A percentile compares a stretch with the other conserved stretches of the same genome.
These are phyloP conservation scores for Sipha flava DNA, from an alignment of 1,140 invertebrate species.

Conservation along the genomic window DNA sequence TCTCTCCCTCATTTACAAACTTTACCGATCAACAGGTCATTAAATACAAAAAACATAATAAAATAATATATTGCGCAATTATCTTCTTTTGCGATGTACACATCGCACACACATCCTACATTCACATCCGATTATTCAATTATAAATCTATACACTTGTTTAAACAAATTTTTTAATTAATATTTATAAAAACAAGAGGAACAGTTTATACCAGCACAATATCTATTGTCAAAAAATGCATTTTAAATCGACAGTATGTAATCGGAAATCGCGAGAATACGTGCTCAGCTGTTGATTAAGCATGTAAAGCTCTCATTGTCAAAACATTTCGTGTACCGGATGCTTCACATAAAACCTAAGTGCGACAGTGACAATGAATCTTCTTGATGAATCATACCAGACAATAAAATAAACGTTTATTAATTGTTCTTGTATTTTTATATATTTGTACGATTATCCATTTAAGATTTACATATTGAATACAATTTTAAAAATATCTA, in stretches of 20 bases:
- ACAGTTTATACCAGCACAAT: neutral
- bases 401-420: neutral
- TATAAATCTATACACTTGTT: neutral
- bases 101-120: neutral
- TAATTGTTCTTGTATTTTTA: neutral
- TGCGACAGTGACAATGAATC: neutral
- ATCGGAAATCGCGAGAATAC: conserved; percentile 6
- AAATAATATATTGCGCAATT: neutral
- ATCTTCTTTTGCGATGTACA: neutral
- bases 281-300: conserved; percentile 9
- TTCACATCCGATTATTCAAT: neutral
- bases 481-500: too few species aligned
- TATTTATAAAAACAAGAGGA: neutral
- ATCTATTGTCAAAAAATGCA: neutral
- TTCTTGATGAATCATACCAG: neutral
- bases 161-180: neutral
- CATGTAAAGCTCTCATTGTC: conserved; percentile 20
- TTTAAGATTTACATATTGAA: too few species aligned
- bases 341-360: neutral
- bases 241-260: neutral
- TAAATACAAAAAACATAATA: neutral
- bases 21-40: neutral
- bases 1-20: neutral
- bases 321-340: neutral
- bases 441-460: neutral